Conservation (phyloP, 2,888 invertebrate genomes). For the Scotopteryx bipunctaria region DNA sequence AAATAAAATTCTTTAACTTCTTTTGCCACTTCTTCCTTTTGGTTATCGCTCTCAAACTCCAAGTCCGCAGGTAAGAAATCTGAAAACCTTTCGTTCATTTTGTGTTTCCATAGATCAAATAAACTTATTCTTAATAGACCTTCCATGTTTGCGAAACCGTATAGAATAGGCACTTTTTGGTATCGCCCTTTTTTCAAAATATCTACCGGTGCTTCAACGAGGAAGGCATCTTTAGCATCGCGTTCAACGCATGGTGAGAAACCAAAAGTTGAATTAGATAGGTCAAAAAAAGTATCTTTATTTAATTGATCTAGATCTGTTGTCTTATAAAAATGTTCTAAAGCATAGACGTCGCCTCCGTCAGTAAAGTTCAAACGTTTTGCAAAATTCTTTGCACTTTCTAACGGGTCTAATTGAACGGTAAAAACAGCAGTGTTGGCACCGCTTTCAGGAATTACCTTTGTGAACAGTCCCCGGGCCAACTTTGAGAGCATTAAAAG, state of each 20-base stretch:
- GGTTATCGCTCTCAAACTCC: conserved; percentile 20
- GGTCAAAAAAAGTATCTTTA: not conserved
- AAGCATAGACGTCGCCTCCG: conserved; percentile 44
- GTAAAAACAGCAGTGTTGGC: conserved; percentile 39
- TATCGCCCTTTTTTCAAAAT: conserved; percentile 51
- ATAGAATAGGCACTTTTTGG: conserved; percentile 51
- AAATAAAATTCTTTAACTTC: conserved; percentile 21
- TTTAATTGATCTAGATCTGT: conserved; percentile 41
- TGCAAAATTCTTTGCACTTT: conserved; percentile 47
- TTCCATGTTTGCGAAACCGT: conserved; percentile 54
- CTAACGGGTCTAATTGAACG: conserved; percentile 49
- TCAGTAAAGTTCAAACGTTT: conserved; percentile 40
- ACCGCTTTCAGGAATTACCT: conserved; percentile 53
- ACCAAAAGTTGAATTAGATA: conserved; percentile 38
- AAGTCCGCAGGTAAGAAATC: conserved; percentile 46
- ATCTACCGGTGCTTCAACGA: conserved; percentile 49
- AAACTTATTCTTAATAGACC: conserved; percentile 37
- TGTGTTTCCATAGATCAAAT: conserved; percentile 40
- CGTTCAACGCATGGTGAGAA: conserved; percentile 47
- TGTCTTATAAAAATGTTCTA: conserved; percentile 55
- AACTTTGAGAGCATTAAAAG: conserved; percentile 46
- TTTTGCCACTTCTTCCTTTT: conserved; percentile 15
- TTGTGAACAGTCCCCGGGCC: conserved; percentile 48
- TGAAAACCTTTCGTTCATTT: conserved; percentile 45
- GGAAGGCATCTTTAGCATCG: conserved; percentile 31